Conservation (phyloP, 1,140 invertebrate genomes). For the Marisa cornuarietis region DNA sequence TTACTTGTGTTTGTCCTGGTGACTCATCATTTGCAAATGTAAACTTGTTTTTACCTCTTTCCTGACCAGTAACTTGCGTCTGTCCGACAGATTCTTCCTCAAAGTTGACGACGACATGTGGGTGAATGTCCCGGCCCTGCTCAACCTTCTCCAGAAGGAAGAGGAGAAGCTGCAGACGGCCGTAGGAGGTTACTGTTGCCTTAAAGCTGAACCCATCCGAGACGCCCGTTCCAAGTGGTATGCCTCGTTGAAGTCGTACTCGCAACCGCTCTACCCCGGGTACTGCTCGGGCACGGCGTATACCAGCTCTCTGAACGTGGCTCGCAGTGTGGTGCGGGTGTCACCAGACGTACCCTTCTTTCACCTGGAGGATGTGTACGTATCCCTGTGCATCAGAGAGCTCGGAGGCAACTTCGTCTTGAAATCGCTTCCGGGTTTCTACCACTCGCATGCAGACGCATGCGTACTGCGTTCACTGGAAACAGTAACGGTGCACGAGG, state of each 20-base stretch:
- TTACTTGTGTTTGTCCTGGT: neutral
- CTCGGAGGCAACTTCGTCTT: constrained; percentile 27
- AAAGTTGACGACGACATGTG: constrained; percentile 70
- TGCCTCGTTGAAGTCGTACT: constrained; percentile 56
- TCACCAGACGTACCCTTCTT: constrained; percentile 59
- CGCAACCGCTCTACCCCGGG: constrained; percentile 56
- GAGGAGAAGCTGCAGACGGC: constrained; percentile 13
- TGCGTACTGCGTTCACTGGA: constrained; percentile 20
- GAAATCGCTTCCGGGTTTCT: constrained; percentile 26
- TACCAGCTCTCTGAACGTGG: constrained; percentile 61
- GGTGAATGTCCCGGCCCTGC: constrained; percentile 55
- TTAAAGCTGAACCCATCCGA: constrained; percentile 38
- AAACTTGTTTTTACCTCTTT: neutral
- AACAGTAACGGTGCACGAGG: constrained; percentile 30
- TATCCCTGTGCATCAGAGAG: constrained; percentile 49
- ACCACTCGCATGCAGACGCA: constrained; percentile 3
- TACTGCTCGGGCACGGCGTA: constrained; percentile 67
- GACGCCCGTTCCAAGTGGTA: constrained; percentile 65
- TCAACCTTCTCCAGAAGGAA: constrained; percentile 23
- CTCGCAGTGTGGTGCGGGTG: constrained; percentile 50
- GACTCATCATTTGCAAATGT: neutral
- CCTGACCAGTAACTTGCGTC: neutral
- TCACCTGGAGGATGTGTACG: constrained; percentile 65
- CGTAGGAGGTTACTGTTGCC: constrained; percentile 32
- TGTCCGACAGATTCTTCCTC: constrained; percentile 68